Percentiles rank a stretch among this genome's conserved stretches.
These are phyloP conservation scores for Taeniopygia guttata DNA, from an alignment of 2,797 vertebrate species.

Conservation along the genomic window DNA sequence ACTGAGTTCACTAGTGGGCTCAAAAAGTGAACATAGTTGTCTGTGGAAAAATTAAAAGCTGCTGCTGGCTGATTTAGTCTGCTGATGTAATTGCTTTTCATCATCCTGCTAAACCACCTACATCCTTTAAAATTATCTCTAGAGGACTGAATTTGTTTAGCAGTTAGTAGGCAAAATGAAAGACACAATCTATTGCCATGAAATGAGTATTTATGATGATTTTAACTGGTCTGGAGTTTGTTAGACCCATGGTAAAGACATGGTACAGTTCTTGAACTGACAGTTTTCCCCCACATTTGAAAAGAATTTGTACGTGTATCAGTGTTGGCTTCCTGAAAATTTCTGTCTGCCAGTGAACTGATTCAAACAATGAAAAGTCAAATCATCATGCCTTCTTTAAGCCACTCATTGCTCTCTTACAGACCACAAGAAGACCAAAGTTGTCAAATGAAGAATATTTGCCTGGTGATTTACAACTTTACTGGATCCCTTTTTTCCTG, in stretches of 20 bases:
- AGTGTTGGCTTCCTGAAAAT: conserved; percentile 66
- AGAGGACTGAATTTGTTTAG: not conserved
- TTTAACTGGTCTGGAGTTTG: conserved; percentile 51
- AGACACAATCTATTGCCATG: conserved; percentile 55
- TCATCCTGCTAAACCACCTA: not conserved
- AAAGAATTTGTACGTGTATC: conserved; percentile 74
- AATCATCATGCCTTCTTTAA: conserved; percentile 43
- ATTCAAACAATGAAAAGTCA: conserved; percentile 70
- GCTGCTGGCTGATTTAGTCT: not conserved
- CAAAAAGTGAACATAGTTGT: not conserved
- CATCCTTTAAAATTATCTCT: not conserved
- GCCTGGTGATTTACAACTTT: conserved; percentile 28
- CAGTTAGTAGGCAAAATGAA: not conserved
- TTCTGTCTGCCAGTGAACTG: conserved; percentile 63
- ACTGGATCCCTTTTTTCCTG: not conserved
- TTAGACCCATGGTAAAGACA: conserved; percentile 39
- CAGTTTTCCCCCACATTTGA: conserved; percentile 30
- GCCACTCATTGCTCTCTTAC: conserved; percentile 55
- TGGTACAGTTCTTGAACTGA: conserved; percentile 66
- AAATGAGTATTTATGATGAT: conserved; percentile 43
- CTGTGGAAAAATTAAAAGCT: conserved; percentile 26
- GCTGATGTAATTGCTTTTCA: not conserved
- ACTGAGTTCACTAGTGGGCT: not conserved
- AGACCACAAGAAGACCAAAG: conserved; percentile 52
- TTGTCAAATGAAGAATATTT: conserved; percentile 45